phyloP scores from a whole-genome alignment of 2,797 vertebrate genomes.

The Notamacropus eugenii region DNA sequence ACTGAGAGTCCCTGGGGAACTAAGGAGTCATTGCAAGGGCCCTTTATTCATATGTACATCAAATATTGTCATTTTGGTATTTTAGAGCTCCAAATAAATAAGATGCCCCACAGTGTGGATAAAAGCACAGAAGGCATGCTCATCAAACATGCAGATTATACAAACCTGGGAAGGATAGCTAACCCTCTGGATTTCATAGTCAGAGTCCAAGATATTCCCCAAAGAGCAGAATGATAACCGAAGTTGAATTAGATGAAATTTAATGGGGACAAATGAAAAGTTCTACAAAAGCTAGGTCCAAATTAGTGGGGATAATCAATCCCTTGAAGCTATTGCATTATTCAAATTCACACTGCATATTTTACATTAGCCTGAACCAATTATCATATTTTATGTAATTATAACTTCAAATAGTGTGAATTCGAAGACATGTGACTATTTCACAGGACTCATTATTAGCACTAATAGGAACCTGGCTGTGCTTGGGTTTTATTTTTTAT shows the following conservation, averaged over 20 bases:
- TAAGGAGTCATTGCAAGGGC: not conserved
- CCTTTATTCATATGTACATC: not conserved
- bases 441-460: not conserved
- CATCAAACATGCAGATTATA: not conserved
- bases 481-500: not conserved
- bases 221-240: not conserved
- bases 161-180: not conserved
- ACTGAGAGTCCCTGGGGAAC: not conserved
- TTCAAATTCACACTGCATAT: not conserved
- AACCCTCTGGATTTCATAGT: not conserved
- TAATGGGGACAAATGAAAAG: not conserved
- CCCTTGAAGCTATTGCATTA: not conserved
- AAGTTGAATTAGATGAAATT: not conserved
- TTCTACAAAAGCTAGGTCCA: not conserved
- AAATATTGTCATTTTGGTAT: not conserved
- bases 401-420: not conserved
- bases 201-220: not conserved
- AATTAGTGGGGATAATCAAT: not conserved
- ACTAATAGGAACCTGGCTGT: not conserved
- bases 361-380: not conserved
- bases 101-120: not conserved
- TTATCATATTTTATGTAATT: not conserved
- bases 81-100: not conserved
- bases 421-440: not conserved
- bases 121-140: not conserved